Evolutionary conservation across 1,140 invertebrate genomes (phyloP), one percentile per base, ranked within the genome.

Genomic region (Drosophila grimshawi): DNA sequence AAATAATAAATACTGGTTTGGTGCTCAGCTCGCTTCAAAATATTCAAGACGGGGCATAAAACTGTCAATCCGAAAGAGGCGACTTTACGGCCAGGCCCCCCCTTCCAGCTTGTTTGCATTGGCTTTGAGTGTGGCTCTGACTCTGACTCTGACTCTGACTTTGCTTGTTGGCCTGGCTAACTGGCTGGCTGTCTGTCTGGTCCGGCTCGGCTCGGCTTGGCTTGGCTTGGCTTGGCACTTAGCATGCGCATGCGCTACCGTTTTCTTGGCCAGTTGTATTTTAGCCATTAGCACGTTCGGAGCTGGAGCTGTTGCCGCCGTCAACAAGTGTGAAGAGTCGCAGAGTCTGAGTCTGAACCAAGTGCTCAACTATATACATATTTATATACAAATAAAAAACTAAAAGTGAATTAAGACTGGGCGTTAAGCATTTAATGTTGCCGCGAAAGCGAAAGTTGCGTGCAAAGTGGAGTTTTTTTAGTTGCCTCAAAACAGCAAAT

Each of bases 221-320:
- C 19, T 19, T 19, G 19, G 19, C 19, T 19, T 19, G 19, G 19
- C 19, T 19, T 19, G 74, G 64, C 75, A 77, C 74, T 88, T 89
- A 75, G 78, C 85, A 81, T 83, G 80, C 80, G 81, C 78, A 85
- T 78, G 80, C 85, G 85, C 85, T 89, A 89, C 85, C 78, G 80
- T 89, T 90, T 85, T 81, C 77, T 86, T 90, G 76, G 82, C 76
- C 90, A 92, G 90, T 92, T 89, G 76, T 85, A 85, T 89, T 86
- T 89, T 86, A 86, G 86, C 90, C 79, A 92, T 92, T 92, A 92
- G 76, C 90, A 92, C 90, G 90, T 82, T 76, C 86, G 81, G 90
- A 83, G 56, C 86, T 85, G 83, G 67, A 67, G 53, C 73, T 46
- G 68, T 19, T 35, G 59, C 57, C 49, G 64, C 62, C 64, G 63